Evolutionary conservation across 2,797 vertebrate species (phyloP).

Genomic region (Xiphorhynchus erythropygius): DNA sequence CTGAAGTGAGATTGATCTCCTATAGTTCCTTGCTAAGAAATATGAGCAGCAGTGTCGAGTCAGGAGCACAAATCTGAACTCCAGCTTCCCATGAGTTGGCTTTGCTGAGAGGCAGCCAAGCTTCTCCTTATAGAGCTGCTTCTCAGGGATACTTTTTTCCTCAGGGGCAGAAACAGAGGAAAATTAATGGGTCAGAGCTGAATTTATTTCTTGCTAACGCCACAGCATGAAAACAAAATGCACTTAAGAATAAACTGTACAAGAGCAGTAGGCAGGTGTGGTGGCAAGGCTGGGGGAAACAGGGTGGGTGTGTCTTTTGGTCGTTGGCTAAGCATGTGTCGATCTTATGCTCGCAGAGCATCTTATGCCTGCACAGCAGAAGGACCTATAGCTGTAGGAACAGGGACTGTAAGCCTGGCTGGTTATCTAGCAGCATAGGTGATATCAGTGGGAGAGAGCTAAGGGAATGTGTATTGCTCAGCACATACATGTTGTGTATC

Average conservation of each 20-base stretch:
- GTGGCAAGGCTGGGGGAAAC: neutral
- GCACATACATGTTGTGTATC: neutral
- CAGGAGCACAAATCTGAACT: neutral
- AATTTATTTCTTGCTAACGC: slow-evolving; percentile 4
- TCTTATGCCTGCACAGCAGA: neutral
- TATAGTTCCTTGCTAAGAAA: neutral
- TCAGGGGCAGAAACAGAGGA: neutral
- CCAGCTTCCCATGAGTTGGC: neutral
- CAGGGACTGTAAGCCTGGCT: neutral
- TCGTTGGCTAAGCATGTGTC: neutral
- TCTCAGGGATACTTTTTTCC: neutral
- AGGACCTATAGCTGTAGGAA: neutral
- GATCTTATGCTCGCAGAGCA: neutral
- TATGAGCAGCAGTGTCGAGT: neutral
- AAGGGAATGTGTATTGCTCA: neutral
- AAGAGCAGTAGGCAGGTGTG: neutral
- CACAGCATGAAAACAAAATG: neutral
- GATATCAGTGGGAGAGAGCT: neutral
- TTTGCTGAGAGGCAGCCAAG: neutral
- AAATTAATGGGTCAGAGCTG: neutral
- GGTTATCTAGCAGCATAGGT: neutral
- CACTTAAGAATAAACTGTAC: neutral
- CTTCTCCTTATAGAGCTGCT: neutral
- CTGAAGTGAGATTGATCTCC: neutral
- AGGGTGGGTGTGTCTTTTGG: neutral